A percentile compares a stretch with the other conserved stretches of the same genome.
Conservation (phyloP, 2,888 invertebrate species). For the Dynastes grantii region DNA sequence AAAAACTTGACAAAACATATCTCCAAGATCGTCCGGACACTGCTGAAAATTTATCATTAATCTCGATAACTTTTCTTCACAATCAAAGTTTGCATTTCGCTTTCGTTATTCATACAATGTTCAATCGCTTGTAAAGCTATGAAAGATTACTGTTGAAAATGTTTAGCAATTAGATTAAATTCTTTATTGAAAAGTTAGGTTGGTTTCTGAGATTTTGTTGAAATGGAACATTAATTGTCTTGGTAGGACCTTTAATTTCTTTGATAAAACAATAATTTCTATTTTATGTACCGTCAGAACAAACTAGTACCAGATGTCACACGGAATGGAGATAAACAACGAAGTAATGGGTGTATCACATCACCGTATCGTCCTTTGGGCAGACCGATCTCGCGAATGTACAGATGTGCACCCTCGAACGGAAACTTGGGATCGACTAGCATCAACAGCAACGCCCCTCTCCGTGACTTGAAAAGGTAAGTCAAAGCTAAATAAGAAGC, state of each 20-base stretch:
- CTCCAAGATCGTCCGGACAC: slow-evolving; percentile 37
- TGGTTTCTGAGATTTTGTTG: slow-evolving; percentile 6
- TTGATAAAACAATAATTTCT: slow-evolving; percentile 64
- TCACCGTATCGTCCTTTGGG: slow-evolving; percentile 53
- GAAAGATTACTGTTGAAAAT: slow-evolving; percentile 28
- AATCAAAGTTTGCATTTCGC: background rate
- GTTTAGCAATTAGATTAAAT: slow-evolving; percentile 17
- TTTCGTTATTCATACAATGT: slow-evolving; percentile 7
- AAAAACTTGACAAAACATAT: slow-evolving; percentile 1
- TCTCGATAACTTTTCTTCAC: slow-evolving; percentile 22
- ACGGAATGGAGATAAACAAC: slow-evolving; percentile 57
- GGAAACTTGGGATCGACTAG: slow-evolving; percentile 53
- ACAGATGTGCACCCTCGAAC: slow-evolving; percentile 57
- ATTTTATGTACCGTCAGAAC: slow-evolving; percentile 68
- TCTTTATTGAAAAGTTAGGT: background rate
- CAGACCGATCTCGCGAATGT: slow-evolving; percentile 57
- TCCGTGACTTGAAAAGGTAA: slow-evolving; percentile 64
- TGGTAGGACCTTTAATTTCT: slow-evolving; percentile 16
- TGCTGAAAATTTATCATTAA: slow-evolving; percentile 39
- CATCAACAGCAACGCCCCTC: slow-evolving; percentile 46
- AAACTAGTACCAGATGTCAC: slow-evolving; percentile 66
- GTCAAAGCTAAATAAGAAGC: slow-evolving; percentile 66
- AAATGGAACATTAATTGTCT: slow-evolving; percentile 15
- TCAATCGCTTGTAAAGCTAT: slow-evolving; percentile 11
- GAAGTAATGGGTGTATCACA: slow-evolving; percentile 54